Evolutionary conservation across 2,797 vertebrate genomes (phyloP).

Genomic region (Trematomus bernacchii): DNA sequence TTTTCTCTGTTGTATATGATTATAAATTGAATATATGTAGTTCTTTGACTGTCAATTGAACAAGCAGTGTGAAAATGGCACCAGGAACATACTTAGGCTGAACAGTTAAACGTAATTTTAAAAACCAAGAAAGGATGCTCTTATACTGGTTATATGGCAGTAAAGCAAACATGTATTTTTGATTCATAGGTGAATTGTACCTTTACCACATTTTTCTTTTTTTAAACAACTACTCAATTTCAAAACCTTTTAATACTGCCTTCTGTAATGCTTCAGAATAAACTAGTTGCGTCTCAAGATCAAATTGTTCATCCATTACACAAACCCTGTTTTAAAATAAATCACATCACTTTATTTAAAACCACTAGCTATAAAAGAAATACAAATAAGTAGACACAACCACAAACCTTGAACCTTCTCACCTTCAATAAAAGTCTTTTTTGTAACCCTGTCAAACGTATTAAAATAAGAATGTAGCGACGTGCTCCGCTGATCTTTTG

Average conservation of each 20-base stretch:
- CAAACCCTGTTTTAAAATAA: constrained; percentile 63
- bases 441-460: constrained; percentile 52
- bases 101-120: no score
- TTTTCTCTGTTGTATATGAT: neutral
- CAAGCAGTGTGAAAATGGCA: neutral
- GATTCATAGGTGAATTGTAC: no score
- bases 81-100: no score
- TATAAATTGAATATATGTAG: neutral
- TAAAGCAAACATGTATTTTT: no score
- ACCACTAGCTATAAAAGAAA: constrained; percentile 61
- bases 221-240: no score
- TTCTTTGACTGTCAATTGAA: constrained; percentile 3
- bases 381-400: constrained; percentile 28
- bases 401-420: constrained; percentile 45
- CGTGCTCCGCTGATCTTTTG: constrained; percentile 21
- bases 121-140: constrained; percentile 11
- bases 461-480: constrained; percentile 51
- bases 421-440: constrained; percentile 31
- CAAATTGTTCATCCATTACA: constrained; percentile 43
- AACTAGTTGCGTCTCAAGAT: constrained; percentile 49
- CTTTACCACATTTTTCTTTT: constrained; percentile 13
- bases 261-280: constrained; percentile 48
- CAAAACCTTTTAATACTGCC: constrained; percentile 55
- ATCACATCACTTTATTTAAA: constrained; percentile 75
- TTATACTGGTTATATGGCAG: neutral